Base-by-base conservation (phyloP, 2,888 invertebrate genomes). In the Aphidoletes aphidimyza region DNA sequence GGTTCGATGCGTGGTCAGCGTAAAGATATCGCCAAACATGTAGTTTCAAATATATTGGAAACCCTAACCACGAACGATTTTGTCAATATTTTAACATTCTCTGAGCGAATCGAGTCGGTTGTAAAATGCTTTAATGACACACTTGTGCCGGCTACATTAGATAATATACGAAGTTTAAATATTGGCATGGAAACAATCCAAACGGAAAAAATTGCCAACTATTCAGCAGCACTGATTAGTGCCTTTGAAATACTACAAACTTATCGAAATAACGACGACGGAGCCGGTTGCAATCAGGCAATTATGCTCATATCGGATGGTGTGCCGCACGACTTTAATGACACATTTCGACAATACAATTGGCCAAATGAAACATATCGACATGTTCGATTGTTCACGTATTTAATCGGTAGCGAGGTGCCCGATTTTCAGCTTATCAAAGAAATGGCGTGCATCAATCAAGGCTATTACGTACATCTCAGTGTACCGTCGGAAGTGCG, bases 241-340 rank as follows among this genome's bases (percentile, higher is more conserved):
- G 98, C 98, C 0, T 99, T 99, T 90, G 94, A 96, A 87, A 92
- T 98, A 69, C 92, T 99, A 85, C 92, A 93, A 89, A 91, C 91
- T 83, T 93, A 93, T 87, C 92, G 93, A 86, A 19, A 5, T 1
- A 45, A 26, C 54, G 84, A 85, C 34, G 92, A 93, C 81, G 95
- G 95, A 78, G 94, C 95, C 69, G 91, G 92, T 87, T 96, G 96
- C 89, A 97, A 97, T 90, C 95, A 98, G 91, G 98, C 98, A 42
- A 98, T 99, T 88, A 98, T 99, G 98, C 91, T 99, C 87, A 94
- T 99, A 87, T 98, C 99, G n/a, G 99, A 99, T 90, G 99, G 99
- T 36, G 97, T 98, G 19, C 98, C 98, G 83, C 96, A 97, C 88
- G 96, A 95, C 88, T 98, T 95, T 91, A 95, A 96, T 89, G 96